Evolutionary conservation across 2,113 vertebrate species (phyloP).

Genomic region (Nothobranchius furzeri): DNA sequence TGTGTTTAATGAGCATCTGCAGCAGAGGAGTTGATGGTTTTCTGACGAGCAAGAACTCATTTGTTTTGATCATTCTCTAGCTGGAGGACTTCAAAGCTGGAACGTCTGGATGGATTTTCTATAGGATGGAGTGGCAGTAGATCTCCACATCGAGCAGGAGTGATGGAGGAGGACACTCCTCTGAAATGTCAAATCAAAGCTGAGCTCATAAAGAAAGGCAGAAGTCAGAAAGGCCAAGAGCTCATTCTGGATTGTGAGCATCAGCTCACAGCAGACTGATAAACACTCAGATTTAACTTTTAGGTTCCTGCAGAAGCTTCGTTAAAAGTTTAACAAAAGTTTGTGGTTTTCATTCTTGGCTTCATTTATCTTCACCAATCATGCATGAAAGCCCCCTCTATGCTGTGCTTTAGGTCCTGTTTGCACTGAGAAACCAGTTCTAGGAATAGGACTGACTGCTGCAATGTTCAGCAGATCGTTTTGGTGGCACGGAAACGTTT

Average conservation of each 20-base stretch:
- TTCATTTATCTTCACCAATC: too few relatives aligned
- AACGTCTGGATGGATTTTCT: constrained; percentile 28
- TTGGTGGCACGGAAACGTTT: too few relatives aligned
- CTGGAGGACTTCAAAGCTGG: constrained; percentile 49
- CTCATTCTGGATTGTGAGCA: not conserved
- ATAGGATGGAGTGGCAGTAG: constrained; percentile 7
- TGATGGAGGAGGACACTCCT: constrained; percentile 20
- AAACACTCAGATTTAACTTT: constrained; percentile 8
- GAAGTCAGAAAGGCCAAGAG: constrained; percentile 4
- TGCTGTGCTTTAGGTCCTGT: too few relatives aligned
- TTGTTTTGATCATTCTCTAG: constrained; percentile 55
- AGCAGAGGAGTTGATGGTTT: constrained; percentile 43
- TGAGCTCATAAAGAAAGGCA: constrained; percentile 1
- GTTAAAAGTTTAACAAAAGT: constrained; percentile 4
- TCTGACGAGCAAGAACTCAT: constrained; percentile 58
- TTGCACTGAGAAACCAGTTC: too few relatives aligned
- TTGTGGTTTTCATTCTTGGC: not conserved
- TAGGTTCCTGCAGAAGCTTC: constrained; percentile 3
- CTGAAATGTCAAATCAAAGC: constrained; percentile 45
- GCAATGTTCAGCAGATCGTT: too few relatives aligned
- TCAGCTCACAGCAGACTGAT: not conserved
- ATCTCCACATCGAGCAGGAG: constrained; percentile 1
- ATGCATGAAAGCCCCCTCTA: too few relatives aligned
- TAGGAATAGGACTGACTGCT: too few relatives aligned
- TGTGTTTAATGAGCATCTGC: constrained; percentile 63